phyloP scores from a whole-genome alignment of 2,888 invertebrate genomes.

The Acleris sparsana region DNA sequence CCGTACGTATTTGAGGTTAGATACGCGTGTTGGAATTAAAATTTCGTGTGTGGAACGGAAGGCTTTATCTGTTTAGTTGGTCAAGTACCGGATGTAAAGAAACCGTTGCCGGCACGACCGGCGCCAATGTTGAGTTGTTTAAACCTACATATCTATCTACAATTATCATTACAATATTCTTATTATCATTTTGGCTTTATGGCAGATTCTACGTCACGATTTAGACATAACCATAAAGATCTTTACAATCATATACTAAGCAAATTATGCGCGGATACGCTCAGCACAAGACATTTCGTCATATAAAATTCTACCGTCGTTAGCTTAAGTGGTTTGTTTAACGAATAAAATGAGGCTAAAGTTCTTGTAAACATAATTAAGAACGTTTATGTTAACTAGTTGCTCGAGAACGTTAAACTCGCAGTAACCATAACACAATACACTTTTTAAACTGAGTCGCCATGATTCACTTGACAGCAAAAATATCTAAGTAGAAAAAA shows the following conservation, averaged over 20 bases:
- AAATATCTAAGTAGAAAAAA: no score
- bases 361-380: slow-evolving; percentile 28
- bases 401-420: background rate
- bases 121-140: slow-evolving; percentile 49
- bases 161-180: slow-evolving; percentile 48
- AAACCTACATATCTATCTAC: slow-evolving; percentile 43
- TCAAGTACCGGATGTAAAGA: slow-evolving; percentile 74
- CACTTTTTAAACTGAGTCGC: background rate
- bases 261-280: slow-evolving; percentile 18
- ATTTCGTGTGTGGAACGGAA: slow-evolving; percentile 78
- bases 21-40: slow-evolving; percentile 65
- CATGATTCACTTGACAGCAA: background rate
- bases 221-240: slow-evolving; percentile 48
- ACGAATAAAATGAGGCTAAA: slow-evolving; percentile 12
- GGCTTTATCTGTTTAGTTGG: slow-evolving; percentile 68
- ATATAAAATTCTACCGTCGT: slow-evolving; percentile 13
- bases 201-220: slow-evolving; percentile 55
- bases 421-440: no score
- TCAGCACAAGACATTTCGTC: slow-evolving; percentile 1
- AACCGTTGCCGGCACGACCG: slow-evolving; percentile 52
- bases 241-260: slow-evolving; percentile 14
- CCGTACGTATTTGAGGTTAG: slow-evolving; percentile 46
- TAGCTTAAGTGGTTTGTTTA: slow-evolving; percentile 24
- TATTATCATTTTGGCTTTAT: slow-evolving; percentile 48
- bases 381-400: slow-evolving; percentile 15